A percentile compares a stretch with the other conserved stretches of the same genome.
These are phyloP conservation scores for Raja brachyura DNA, from an alignment of 2,113 vertebrate genomes.

Conservation along the genomic window DNA sequence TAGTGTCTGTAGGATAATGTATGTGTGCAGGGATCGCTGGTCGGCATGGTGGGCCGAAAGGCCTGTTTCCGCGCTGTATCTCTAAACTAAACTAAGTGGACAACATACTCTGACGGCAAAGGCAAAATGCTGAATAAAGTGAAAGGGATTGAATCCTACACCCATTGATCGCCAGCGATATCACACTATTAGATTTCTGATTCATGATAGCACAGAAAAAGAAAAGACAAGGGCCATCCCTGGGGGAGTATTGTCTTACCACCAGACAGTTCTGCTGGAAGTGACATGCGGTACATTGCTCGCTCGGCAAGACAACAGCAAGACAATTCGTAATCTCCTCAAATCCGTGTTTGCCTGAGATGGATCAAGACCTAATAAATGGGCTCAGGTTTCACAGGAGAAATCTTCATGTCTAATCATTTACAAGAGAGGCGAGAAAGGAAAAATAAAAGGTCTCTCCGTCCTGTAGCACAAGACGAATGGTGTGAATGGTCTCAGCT, in stretches of 20 bases:
- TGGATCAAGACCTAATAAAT: neutral
- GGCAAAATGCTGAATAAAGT: neutral
- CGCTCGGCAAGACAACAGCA: neutral
- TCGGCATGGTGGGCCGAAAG: no score
- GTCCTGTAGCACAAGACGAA: neutral
- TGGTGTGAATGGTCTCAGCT: neutral
- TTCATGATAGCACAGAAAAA: conserved; percentile 56
- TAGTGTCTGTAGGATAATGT: no score
- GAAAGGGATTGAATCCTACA: conserved; percentile 47
- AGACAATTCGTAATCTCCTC: neutral
- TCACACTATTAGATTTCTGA: conserved; percentile 58
- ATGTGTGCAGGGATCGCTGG: no score
- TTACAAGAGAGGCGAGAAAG: neutral
- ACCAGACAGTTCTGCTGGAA: conserved; percentile 43
- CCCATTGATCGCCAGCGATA: conserved; percentile 56
- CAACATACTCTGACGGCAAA: neutral
- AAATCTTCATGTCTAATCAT: neutral
- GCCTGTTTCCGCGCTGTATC: no score
- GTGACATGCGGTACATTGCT: conserved; percentile 25
- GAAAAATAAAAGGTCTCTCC: neutral
- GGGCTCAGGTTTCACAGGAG: neutral
- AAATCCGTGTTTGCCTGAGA: neutral
- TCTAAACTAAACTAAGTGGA: no score
- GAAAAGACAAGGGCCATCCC: conserved; percentile 50
- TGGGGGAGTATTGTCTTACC: conserved; percentile 61